phyloP scores from a whole-genome alignment of 2,797 vertebrate genomes.

The Menidia menidia region DNA sequence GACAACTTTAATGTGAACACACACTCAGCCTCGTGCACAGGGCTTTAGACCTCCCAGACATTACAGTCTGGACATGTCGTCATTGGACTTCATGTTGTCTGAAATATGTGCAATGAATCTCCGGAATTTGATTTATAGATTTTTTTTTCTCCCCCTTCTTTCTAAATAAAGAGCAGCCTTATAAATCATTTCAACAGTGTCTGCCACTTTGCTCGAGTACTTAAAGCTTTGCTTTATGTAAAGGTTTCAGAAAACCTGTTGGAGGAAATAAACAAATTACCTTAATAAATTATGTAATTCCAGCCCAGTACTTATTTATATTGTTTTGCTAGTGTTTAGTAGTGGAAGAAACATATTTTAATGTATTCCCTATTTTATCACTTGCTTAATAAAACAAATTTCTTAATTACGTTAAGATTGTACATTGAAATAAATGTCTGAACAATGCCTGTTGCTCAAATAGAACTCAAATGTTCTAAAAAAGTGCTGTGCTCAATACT shows the following conservation, averaged over 20 bases:
- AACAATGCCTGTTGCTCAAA: conserved; percentile 7
- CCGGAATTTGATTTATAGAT: conserved; percentile 29
- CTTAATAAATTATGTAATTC: conserved; percentile 26
- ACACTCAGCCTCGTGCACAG: conserved; percentile 15
- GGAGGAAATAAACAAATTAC: conserved; percentile 8
- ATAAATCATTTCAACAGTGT: conserved; percentile 11
- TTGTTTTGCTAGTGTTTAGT: conserved; percentile 3
- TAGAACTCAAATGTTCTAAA: conserved; percentile 18
- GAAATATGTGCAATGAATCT: conserved; percentile 48
- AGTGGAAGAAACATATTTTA: neutral
- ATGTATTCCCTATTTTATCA: conserved; percentile 17
- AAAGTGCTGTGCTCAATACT: conserved; percentile 28
- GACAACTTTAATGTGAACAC: conserved; percentile 32
- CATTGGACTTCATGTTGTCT: conserved; percentile 28
- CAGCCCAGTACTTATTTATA: neutral
- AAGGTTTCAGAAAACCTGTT: conserved; percentile 6
- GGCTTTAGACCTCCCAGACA: conserved; percentile 50
- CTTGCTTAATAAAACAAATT: conserved; percentile 15
- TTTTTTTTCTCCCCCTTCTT: neutral
- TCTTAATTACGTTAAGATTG: conserved; percentile 19
- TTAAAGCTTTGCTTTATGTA: conserved; percentile 15
- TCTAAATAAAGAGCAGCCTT: conserved; percentile 3
- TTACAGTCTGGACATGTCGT: conserved; percentile 47
- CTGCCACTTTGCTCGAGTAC: neutral
- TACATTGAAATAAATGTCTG: conserved; percentile 18